Base-by-base conservation (phyloP, 2,113 vertebrate genomes). In the Melanerpes formicivorus region DNA sequence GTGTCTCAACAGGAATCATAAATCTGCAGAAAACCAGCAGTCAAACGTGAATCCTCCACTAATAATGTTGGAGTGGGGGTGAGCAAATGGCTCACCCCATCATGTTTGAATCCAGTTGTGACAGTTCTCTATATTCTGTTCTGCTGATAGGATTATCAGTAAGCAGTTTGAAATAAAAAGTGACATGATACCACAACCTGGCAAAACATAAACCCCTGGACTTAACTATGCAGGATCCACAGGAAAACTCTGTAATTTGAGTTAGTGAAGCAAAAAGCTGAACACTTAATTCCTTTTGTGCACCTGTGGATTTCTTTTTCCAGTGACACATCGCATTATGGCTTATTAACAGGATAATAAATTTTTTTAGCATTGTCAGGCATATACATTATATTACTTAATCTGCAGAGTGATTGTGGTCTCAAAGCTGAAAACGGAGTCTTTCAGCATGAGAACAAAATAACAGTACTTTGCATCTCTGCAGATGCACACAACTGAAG, bases 301-400 rank as follows among this genome's bases (percentile, higher is more conserved):
- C 16, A 70, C 10, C 12, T 12, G 3, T 93, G 55, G 23, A 32
- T 88, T 89, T 77, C 6, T 78, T 93, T 75, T 90, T 71, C 14
- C 40, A 42, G 1, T 22, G 83, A 10, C 18, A 78, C 0, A 0
- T 71, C 37, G 62, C 0, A 0, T 80, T 74, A 29, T 62, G 54
- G 6, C 16, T 93, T 88, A 46, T 71, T 80, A 75, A 72, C 6
- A 34, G 25, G 14, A 32, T 60, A 27, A 32, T 77, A 46, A n/a
- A 8, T 4, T 7, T 80, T 80, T 87, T 75, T 77, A 67, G 15
- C 7, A n/a, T 66, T 90, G 54, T 13, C 30, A 70, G 69, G 37
- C 9, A 16, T 89, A 87, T 87, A 26, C 37, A 44, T 73, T 67
- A 16, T 55, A 63, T 59, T 92, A 34, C 9, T 77, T 67, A 52